Evolutionary conservation across 2,888 invertebrate species (phyloP).

Genomic region (Drosophila antonietae): DNA sequence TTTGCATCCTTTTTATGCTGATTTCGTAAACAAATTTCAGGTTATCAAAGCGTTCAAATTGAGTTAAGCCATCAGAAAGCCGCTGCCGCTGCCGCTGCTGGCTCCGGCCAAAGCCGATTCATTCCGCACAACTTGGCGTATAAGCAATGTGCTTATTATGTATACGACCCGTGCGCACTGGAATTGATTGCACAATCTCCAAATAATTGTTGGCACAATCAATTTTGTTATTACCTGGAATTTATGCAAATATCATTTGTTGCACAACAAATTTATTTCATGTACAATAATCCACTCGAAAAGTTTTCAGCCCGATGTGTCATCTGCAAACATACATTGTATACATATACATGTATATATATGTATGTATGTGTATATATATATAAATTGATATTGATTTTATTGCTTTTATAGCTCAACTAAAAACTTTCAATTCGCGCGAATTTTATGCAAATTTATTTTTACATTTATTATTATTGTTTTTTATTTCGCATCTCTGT

Average conservation of each 20-base stretch:
- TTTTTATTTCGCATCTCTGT: background rate
- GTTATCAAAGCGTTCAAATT: conserved; percentile 65
- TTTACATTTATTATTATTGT: background rate
- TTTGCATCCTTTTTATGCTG: conserved; percentile 69
- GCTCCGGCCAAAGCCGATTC: conserved; percentile 16
- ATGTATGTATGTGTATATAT: background rate
- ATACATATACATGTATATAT: background rate
- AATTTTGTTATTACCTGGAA: conserved; percentile 30
- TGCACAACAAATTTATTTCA: conserved; percentile 23
- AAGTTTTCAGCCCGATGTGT: conserved; percentile 6
- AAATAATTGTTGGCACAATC: conserved; percentile 39
- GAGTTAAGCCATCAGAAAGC: conserved; percentile 57
- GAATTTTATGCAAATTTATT: conserved; percentile 7
- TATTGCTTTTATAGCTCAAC: conserved; percentile 10
- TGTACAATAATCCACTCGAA: conserved; percentile 27
- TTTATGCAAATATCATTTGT: conserved; percentile 41
- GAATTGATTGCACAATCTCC: conserved; percentile 49
- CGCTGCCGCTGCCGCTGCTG: background rate
- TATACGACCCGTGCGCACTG: conserved; percentile 44
- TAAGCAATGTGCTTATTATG: conserved; percentile 54
- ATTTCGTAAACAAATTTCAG: conserved; percentile 56
- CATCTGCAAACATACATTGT: conserved; percentile 2
- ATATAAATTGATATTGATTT: conserved; percentile 5
- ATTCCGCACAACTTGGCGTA: conserved; percentile 47
- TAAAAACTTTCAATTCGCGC: conserved; percentile 6